Evolutionary conservation across 2,113 vertebrate species (phyloP), one percentile per base, ranked within the genome.

Genomic region (Physeter macrocephalus): DNA sequence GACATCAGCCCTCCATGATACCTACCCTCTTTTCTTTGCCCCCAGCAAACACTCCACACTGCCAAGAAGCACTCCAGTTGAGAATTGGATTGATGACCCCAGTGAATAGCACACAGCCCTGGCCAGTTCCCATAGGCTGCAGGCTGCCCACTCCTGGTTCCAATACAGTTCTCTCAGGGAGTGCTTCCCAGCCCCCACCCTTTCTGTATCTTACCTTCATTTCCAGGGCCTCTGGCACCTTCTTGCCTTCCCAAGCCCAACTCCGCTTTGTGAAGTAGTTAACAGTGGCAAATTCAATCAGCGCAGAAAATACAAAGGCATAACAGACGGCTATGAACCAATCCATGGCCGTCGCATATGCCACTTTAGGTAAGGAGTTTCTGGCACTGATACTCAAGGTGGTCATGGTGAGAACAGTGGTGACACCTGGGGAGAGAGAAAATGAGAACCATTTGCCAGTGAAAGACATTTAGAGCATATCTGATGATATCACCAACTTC

Each of bases 301-400:
- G 99, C 87, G 99, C 99, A 97, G 99, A 99, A 99, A 99, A 99
- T 98, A 99, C 99, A 98, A 99, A 99, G 98, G 99, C 99, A 96
- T 99, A 99, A 99, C 99, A 99, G 98, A 99, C 99, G 15, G 99
- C 99, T 99, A 99, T 99, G 99, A 99, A 99, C 99, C 99, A 99
- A 99, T 99, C 99, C 99, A 99, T 99, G 98, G 99, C 99, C 34
- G 99, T 99, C 98, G 99, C 99, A 14, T 99, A 99, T 82, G 99
- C 99, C 98, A 99, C 99, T 98, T 99, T 99, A 97, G 99, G 99
- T 93, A 99, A 99, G 21, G 99, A 99, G 98, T 99, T 99, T 99
- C 99, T 99, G 98, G 99, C 99, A 98, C 99, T 99, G 99, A 99
- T 99, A 98, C 99, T 99, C 98, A 99, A 98, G 2, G 99, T 99